phyloP scores from a whole-genome alignment of 2,113 vertebrate species.

The Siniperca chuatsi region DNA sequence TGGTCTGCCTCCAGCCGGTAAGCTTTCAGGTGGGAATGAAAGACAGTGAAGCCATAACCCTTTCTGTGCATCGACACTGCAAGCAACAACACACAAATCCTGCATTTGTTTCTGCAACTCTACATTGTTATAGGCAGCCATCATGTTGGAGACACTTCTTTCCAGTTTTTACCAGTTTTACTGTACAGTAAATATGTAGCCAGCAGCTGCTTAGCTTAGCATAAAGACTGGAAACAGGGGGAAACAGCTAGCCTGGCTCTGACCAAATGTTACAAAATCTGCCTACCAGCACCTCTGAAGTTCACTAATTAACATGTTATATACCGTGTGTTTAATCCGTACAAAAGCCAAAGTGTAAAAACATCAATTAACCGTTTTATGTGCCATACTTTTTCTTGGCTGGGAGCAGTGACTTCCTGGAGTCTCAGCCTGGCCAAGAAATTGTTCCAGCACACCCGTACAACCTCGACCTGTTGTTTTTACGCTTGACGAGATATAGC shows the following conservation, averaged over 20 bases:
- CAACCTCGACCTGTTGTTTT: neutral
- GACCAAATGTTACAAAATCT: neutral
- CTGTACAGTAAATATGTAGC: neutral
- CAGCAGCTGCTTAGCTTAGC: neutral
- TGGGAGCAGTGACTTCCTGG: neutral
- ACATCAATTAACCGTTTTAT: neutral
- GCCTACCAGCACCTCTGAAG: neutral
- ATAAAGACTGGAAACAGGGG: neutral
- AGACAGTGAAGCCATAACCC: constrained; percentile 66
- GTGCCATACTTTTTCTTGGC: too few species aligned
- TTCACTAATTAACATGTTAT: neutral
- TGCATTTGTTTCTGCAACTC: neutral
- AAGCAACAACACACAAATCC: neutral
- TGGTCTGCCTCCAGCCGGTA: constrained; percentile 18
- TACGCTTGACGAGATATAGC: neutral
- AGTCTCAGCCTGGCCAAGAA: neutral
- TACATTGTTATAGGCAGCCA: neutral
- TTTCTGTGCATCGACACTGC: constrained; percentile 15
- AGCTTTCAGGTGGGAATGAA: constrained; percentile 45
- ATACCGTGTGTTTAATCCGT: neutral
- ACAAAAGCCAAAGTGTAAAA: neutral
- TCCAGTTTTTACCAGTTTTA: neutral
- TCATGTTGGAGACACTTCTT: neutral
- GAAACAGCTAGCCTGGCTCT: neutral
- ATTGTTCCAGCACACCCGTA: neutral